These are phyloP conservation scores for Chalcosyrphus nemorum DNA, from an alignment of 2,888 invertebrate species.

Conservation along the genomic window DNA sequence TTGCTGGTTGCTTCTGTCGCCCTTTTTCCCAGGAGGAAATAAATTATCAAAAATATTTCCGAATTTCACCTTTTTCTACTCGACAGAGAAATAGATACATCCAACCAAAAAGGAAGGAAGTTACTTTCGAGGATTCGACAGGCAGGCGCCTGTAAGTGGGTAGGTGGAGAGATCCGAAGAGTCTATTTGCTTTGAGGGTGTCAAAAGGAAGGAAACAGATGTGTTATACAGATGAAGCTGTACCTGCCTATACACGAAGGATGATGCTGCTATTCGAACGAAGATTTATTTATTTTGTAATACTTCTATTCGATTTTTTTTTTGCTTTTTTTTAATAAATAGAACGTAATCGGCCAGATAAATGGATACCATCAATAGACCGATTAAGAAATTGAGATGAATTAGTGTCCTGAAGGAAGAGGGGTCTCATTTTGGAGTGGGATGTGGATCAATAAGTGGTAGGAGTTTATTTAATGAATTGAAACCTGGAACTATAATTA, in stretches of 20 bases:
- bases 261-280: conserved; percentile 1
- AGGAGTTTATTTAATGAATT: not conserved
- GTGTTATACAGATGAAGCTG: conserved; percentile 43
- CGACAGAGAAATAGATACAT: conserved; percentile 13
- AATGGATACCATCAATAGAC: conserved; percentile 65
- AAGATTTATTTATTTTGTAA: conserved; percentile 67
- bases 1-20: conserved; percentile 51
- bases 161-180: conserved; percentile 10
- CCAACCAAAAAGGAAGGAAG: not conserved
- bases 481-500: too few species aligned
- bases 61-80: conserved; percentile 45
- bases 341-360: conserved; percentile 68
- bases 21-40: conserved; percentile 51
- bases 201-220: conserved; percentile 44
- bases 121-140: conserved; percentile 18
- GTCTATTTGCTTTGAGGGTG: conserved; percentile 65
- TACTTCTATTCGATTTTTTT: too few species aligned
- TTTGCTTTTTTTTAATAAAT: conserved; percentile 59
- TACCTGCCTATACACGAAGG: not conserved
- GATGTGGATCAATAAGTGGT: not conserved
- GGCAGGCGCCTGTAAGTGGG: not conserved
- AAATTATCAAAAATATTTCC: conserved; percentile 71
- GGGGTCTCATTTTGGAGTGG: not conserved
- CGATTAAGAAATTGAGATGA: conserved; percentile 69
- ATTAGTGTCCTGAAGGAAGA: conserved; percentile 11